Evolutionary conservation across 2,113 vertebrate species (phyloP), one percentile per base, ranked within the genome.

Genomic region (Trichechus manatus): DNA sequence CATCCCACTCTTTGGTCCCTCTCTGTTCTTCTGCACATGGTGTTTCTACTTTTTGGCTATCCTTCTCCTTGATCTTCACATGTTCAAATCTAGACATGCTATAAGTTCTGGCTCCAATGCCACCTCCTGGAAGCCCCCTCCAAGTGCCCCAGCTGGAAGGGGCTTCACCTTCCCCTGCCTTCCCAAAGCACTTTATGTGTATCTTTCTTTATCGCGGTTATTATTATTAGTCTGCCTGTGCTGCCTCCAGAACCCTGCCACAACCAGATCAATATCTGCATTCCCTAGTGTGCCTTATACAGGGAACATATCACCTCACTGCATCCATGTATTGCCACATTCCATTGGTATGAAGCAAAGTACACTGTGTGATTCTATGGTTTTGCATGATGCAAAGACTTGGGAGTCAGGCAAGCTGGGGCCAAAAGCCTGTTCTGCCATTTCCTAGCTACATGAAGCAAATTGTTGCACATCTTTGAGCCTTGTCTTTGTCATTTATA

Each of bases 301-400:
- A 66, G 86, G 72, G 81, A 42, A 56, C 3, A 1, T 14, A 15
- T 50, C 39, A 56, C 39, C 68, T 56, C 20, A 75, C 70, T 33
- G 63, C 23, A 9, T 14, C 22, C 9, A 5, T 3, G 2, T 29
- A 3, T 29, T 50, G 3, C 36, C n/a, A 68, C 53, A 33, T 44
- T 53, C 77, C 68, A 61, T 74, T 6, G n/a, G 39, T 22, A 8
- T 0, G 10, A 78, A 36, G 8, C 6, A 33, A 36, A 29, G 27
- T 5, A 17, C 9, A 19, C 29, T 4, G 22, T 0, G 0, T 6
- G 44, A 44, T 31, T 36, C 64, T 53, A 1, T 39, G 17, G 29
- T 75, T 93, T 29, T 33, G 17, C 33, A 83, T 2, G 78, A 56
- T 63, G 23, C 36, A 56, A 44, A 90, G 81, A 36, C 56, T 50